Evolutionary conservation across 2,888 invertebrate genomes (phyloP).

Genomic region (Stenodera caucasica): DNA sequence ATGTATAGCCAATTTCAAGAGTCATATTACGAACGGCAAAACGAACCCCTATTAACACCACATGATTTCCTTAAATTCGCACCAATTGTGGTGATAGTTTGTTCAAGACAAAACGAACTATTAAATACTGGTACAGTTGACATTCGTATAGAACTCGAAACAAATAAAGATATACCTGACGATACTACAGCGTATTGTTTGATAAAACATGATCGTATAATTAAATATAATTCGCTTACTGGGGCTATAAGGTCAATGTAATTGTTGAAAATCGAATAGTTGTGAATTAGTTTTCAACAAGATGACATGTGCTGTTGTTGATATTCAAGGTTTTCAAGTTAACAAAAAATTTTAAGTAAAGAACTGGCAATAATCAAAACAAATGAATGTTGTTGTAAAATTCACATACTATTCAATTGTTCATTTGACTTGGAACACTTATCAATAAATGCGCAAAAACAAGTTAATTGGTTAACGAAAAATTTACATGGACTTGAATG

Average conservation of each 20-base stretch:
- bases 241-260: conserved; percentile 21
- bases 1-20: conserved; percentile 38
- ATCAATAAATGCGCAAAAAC: neutral
- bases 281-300: neutral
- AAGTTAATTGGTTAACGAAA: neutral
- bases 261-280: neutral
- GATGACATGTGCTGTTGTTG: neutral
- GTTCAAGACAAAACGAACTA: neutral
- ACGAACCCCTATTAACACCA: conserved; percentile 9
- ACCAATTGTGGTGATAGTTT: neutral
- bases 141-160: conserved; percentile 31
- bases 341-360: neutral
- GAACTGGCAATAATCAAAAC: neutral
- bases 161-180: conserved; percentile 23
- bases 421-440: neutral
- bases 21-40: conserved; percentile 30
- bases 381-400: neutral
- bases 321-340: neutral
- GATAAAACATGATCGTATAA: conserved; percentile 35
- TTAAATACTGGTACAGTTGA: conserved; percentile 16
- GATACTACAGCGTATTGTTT: conserved; percentile 38
- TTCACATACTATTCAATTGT: neutral
- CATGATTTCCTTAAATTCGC: neutral
- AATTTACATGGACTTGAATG: neutral
- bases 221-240: conserved; percentile 30